These are phyloP conservation scores for Limosa lapponica DNA, from an alignment of 2,797 vertebrate species.

Conservation along the genomic window DNA sequence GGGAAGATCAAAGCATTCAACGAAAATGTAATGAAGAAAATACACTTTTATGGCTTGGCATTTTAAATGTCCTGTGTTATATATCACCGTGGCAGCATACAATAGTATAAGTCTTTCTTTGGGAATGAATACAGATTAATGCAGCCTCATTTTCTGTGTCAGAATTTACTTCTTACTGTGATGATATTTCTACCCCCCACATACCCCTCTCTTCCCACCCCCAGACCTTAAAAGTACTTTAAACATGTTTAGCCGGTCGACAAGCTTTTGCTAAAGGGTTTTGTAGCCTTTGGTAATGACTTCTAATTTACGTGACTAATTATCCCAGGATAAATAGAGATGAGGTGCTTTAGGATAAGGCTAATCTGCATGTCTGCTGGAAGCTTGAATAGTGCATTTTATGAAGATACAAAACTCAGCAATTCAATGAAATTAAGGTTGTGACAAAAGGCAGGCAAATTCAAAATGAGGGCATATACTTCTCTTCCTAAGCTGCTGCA, in stretches of 20 bases:
- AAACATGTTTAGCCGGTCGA: slow-evolving; percentile 79
- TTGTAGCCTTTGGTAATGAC: slow-evolving; percentile 80
- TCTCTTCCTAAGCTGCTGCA: background rate
- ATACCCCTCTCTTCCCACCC: background rate
- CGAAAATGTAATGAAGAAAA: slow-evolving; percentile 73
- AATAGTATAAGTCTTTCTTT: slow-evolving; percentile 42
- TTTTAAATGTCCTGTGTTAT: slow-evolving; percentile 70
- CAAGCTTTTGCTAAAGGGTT: slow-evolving; percentile 72
- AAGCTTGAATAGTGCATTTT: slow-evolving; percentile 33
- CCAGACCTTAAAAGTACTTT: slow-evolving; percentile 79
- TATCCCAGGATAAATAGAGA: slow-evolving; percentile 75
- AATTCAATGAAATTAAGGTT: slow-evolving; percentile 5
- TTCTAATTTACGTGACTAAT: slow-evolving; percentile 80
- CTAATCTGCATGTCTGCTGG: slow-evolving; percentile 56
- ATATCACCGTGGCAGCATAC: slow-evolving; percentile 61
- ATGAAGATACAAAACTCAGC: background rate
- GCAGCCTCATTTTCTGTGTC: slow-evolving; percentile 84
- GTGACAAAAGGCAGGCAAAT: slow-evolving; percentile 44
- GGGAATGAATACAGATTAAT: slow-evolving; percentile 84
- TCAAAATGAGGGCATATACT: slow-evolving; percentile 38
- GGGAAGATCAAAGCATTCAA: slow-evolving; percentile 66
- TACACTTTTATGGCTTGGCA: slow-evolving; percentile 70
- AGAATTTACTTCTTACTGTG: slow-evolving; percentile 85
- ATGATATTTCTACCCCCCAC: slow-evolving; percentile 52
- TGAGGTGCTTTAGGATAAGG: slow-evolving; percentile 60